Evolutionary conservation across 1,140 invertebrate species (phyloP), one percentile per base, ranked within the genome.

Genomic region (Eciton burchellii): DNA sequence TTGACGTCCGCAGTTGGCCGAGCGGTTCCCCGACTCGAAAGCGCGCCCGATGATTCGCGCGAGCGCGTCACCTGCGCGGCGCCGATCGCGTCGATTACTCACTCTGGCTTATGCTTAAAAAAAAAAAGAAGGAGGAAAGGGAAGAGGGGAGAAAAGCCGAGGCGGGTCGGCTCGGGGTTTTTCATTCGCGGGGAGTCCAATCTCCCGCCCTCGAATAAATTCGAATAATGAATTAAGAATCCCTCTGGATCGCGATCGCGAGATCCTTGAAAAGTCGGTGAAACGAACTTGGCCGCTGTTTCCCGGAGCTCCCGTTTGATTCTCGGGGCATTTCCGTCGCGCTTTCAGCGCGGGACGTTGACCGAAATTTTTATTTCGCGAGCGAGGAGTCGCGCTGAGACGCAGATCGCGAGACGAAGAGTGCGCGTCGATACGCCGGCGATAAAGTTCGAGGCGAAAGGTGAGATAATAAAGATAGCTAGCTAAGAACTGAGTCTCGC

Each of bases 1-100:
- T 87, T 86, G 85, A 87, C 85, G 85, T 87, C 82, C 45, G 81
- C 85, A 66, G 73, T 85, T 86, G 83, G 70, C 68, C 85, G 71
- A 35, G 35, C 35, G 35, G 24, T 14, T 43, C n/a, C 63, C 45
- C 71, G 63, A 65, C 85, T 79, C 63, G 84, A 63, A 87, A 87
- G 83, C 74, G 66, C 84, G 54, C n/a, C n/a, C 84, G 81, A 79
- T 87, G 85, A 87, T 86, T 87, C 79, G 85, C 83, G 59, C n/a
- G 74, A 77, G 71, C 62, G 85, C 79, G 84, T 87, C 85, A 87
- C 81, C 84, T 86, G 84, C 60, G 81, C 62, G 24, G 81, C 62
- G 24, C 66, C 84, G 72, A 87, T 87, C 54, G 65, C 52, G 21
- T 60, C 84, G 62, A 79, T 79, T 79, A 79, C 35, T 79, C 63